Conservation (phyloP, 2,888 invertebrate species). For the Celastrina argiolus region DNA sequence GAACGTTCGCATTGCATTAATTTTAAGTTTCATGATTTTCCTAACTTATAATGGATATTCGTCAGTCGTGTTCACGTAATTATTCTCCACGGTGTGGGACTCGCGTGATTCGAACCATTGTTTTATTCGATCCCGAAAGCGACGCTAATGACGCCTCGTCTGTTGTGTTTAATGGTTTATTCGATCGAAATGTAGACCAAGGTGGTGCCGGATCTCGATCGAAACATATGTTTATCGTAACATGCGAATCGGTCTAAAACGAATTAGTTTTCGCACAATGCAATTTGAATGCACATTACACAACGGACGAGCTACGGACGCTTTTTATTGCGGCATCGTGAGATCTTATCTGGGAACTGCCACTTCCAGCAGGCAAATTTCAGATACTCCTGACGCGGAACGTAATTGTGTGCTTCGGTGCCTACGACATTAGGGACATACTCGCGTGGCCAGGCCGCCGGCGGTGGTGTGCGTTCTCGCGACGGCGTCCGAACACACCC, state of each 20-base stretch:
- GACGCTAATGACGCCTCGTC: not conserved
- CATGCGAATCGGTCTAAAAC: constrained; percentile 76
- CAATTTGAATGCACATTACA: constrained; percentile 79
- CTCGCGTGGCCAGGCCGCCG: constrained; percentile 41
- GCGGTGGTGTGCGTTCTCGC: constrained; percentile 55
- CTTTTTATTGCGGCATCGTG: constrained; percentile 78
- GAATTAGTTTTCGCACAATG: constrained; percentile 79
- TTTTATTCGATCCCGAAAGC: not conserved
- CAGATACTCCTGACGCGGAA: constrained; percentile 54
- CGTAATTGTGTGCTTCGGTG: constrained; percentile 56
- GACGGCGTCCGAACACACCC: constrained; percentile 55
- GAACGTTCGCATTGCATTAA: constrained; percentile 58
- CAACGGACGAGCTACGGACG: constrained; percentile 75
- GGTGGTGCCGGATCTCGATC: constrained; percentile 49
- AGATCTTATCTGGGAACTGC: constrained; percentile 77
- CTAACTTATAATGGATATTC: constrained; percentile 26
- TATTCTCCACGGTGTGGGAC: constrained; percentile 18
- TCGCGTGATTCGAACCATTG: not conserved
- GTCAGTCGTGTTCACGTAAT: constrained; percentile 27
- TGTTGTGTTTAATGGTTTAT: not conserved
- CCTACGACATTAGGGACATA: constrained; percentile 47
- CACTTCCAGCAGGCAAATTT: constrained; percentile 78
- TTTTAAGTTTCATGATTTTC: constrained; percentile 36
- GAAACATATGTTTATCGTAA: constrained; percentile 76
- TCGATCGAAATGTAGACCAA: constrained; percentile 25